A percentile compares a stretch with the other conserved stretches of the same genome.
phyloP scores from a whole-genome alignment of 1,140 invertebrate species.

The Pseudobourletiella spinata region DNA sequence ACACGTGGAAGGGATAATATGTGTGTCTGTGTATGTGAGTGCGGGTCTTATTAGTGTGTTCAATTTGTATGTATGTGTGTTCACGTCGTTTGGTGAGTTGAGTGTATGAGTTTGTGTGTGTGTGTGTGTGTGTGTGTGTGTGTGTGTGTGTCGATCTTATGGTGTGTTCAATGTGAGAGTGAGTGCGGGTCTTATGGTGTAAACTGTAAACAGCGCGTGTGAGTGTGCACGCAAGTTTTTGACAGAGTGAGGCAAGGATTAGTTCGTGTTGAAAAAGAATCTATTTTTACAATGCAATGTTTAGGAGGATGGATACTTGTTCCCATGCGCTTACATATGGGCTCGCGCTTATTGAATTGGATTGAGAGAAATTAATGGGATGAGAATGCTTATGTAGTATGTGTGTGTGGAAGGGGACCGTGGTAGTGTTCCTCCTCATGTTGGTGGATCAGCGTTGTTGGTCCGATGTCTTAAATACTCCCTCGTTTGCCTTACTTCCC shows the following conservation, averaged over 20 bases:
- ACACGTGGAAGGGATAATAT: no score
- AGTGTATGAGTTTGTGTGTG: no score
- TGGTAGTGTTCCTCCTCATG: no score
- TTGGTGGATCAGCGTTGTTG: no score
- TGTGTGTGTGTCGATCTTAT: no score
- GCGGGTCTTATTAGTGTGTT: no score
- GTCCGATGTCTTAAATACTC: no score
- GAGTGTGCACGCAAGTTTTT: no score
- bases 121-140: background rate
- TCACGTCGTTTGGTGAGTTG: background rate
- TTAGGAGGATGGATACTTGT: background rate
- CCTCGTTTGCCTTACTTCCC: no score
- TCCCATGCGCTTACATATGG: constrained; percentile 5
- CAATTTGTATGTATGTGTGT: background rate
- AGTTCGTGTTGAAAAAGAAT: constrained; percentile 19
- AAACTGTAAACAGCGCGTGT: no score
- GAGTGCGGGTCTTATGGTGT: no score
- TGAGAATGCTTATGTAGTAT: constrained; percentile 21
- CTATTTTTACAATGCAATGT: constrained; percentile 18
- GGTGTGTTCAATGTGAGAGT: no score
- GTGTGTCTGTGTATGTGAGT: background rate
- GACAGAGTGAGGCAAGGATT: constrained; percentile 29
- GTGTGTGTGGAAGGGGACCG: background rate
- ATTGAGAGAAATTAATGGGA: constrained; percentile 35
- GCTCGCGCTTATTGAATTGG: constrained; percentile 34